Base-by-base conservation (phyloP, 2,888 invertebrate genomes). In the Drosophila nr. perissopoda region DNA sequence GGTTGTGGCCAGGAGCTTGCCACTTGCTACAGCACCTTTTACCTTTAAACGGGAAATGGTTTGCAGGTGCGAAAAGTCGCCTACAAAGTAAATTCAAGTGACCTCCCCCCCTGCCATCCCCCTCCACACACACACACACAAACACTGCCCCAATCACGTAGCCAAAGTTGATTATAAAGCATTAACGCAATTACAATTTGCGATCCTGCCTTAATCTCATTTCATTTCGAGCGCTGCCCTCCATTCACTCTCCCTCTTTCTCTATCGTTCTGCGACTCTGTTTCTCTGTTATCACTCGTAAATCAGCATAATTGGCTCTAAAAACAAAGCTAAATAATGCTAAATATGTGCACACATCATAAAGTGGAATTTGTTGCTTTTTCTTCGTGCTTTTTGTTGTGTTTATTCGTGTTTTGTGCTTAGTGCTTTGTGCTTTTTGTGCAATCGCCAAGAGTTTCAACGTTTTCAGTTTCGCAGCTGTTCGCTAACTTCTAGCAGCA, bases 1-100 rank as follows among this genome's bases (percentile, higher is more conserved):
- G 62, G 57, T 73, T 75, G 73, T 72, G 67, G 71, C 56, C 70
- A 48, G 4, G 51, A 25, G 16, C 16, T 54, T 48, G 63, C 57
- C 72, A 71, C 57, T 65, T 76, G 25, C 60, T 33, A 56, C 57
- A 16, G 58, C 31, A 42, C 40, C 46, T 38, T 53, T 65, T 40
- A 40, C 42, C 62, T 69, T 70, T 62, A 38, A 33, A 31, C 34
- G 67, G 72, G 58, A 82, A 76, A 71, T 73, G 64, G 69, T 74
- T 73, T 66, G 74, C 61, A 63, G 66, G 78, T 83, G 83, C 83
- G 78, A 83, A 83, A 79, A 67, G 76, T 70, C 54, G 33, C 33
- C 59, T 38, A 10, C 21, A 59, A 71, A 69, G 73, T 67, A 74
- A 74, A 80, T 73, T 69, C 52, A 49, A 65, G 57, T 60, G 52